Percentiles rank a stretch among this genome's conserved stretches.
Evolutionary conservation across 2,888 invertebrate species (phyloP).

Genomic region (Lepas anatifera): DNA sequence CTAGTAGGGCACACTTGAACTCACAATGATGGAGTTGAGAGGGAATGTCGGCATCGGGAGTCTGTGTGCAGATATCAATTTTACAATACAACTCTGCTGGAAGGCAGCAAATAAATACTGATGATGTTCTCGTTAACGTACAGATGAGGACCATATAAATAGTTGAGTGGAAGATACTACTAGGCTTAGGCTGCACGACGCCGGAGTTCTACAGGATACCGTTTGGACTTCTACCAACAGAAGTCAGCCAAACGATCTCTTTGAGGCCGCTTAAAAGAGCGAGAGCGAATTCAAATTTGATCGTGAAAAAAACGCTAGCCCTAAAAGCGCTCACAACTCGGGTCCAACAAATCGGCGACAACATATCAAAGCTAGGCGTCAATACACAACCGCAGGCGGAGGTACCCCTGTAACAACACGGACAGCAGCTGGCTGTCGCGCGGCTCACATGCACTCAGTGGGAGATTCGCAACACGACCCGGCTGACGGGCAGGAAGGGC

Average conservation of each 20-base stretch:
- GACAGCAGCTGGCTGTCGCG: too few species aligned
- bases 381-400: neutral
- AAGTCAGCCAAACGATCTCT: too few species aligned
- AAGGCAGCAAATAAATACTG: slow-evolving; percentile 8
- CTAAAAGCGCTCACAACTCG: neutral
- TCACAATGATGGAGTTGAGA: neutral
- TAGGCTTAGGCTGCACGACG: too few species aligned
- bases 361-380: too few species aligned
- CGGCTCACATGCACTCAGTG: too few species aligned
- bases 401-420: neutral
- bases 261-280: too few species aligned
- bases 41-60: neutral
- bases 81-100: neutral
- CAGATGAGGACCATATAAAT: too few species aligned
- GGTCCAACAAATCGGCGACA: too few species aligned
- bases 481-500: neutral
- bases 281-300: too few species aligned
- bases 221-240: too few species aligned
- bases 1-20: neutral
- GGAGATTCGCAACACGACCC: neutral
- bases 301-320: slow-evolving; percentile 5
- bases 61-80: neutral
- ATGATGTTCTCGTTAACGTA: neutral
- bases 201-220: too few species aligned
- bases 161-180: too few species aligned